Evolutionary conservation across 1,140 invertebrate genomes (phyloP).

Genomic region (Neuroterus valhalla): DNA sequence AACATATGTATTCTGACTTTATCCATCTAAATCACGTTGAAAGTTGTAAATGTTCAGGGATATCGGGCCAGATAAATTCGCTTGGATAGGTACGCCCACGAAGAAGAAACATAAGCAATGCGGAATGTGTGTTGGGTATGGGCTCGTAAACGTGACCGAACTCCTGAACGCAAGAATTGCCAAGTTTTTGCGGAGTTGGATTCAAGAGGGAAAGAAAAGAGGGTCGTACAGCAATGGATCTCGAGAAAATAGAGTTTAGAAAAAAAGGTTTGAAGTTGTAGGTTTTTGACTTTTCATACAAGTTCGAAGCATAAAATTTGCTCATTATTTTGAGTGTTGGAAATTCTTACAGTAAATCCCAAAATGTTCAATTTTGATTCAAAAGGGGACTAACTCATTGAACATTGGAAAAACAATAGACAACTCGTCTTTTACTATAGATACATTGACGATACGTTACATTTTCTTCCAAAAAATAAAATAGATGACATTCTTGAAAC

Average conservation of each 20-base stretch:
- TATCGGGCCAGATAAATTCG: conserved; percentile 18
- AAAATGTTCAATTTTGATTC: no score
- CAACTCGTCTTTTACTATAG: no score
- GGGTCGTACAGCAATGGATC: conserved; percentile 19
- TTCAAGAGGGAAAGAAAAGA: conserved; percentile 25
- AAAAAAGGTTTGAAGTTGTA: neutral
- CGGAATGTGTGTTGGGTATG: conserved; percentile 32
- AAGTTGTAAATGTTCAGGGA: conserved; percentile 1
- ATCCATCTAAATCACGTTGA: conserved; percentile 23
- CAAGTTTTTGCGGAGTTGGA: conserved; percentile 42
- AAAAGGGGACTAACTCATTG: no score
- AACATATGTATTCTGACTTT: neutral
- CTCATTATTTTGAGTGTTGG: no score
- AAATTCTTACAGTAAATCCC: no score
- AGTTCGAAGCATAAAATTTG: no score
- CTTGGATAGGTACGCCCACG: conserved; percentile 18
- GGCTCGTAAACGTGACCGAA: conserved; percentile 61
- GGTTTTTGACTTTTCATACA: neutral
- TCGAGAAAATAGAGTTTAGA: conserved; percentile 13
- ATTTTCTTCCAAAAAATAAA: no score
- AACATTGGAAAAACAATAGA: no score
- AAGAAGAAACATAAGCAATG: conserved; percentile 6
- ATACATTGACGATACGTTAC: no score
- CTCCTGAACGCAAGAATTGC: conserved; percentile 52
- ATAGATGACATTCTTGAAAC: no score